Evolutionary conservation across 1,140 invertebrate species (phyloP).

Genomic region (Globodera rostochiensis): DNA sequence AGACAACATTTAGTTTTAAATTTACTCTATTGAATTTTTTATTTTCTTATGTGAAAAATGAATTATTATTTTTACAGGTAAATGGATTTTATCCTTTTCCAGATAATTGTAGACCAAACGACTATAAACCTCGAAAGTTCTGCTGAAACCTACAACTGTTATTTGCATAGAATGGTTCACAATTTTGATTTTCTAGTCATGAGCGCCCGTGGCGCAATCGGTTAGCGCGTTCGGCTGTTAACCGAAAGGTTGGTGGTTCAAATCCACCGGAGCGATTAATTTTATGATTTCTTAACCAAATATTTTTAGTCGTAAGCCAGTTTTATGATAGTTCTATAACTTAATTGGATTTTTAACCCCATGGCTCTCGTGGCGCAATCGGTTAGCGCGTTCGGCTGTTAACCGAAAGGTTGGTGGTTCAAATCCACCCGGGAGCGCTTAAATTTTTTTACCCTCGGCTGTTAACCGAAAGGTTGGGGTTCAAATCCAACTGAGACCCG

Average conservation of each 20-base stretch:
- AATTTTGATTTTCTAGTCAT: conserved; percentile 16
- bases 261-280: conserved; percentile 45
- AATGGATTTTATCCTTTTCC: no score
- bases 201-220: conserved; percentile 49
- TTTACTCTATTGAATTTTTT: no score
- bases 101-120: no score
- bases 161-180: background rate
- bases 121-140: no score
- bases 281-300: conserved; percentile 31
- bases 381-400: conserved; percentile 56
- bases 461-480: conserved; percentile 54
- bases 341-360: background rate
- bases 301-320: background rate
- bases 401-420: conserved; percentile 56
- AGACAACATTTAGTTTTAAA: no score
- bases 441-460: conserved; percentile 44
- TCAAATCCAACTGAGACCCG: conserved; percentile 31
- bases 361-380: conserved; percentile 47
- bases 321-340: no score
- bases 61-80: no score
- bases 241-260: conserved; percentile 54
- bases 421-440: conserved; percentile 46
- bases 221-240: conserved; percentile 55
- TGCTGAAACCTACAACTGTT: no score
- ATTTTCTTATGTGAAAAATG: no score